Evolutionary conservation across 2,888 invertebrate species (phyloP), one percentile per base, ranked within the genome.

Genomic region (Melipona bicolor): DNA sequence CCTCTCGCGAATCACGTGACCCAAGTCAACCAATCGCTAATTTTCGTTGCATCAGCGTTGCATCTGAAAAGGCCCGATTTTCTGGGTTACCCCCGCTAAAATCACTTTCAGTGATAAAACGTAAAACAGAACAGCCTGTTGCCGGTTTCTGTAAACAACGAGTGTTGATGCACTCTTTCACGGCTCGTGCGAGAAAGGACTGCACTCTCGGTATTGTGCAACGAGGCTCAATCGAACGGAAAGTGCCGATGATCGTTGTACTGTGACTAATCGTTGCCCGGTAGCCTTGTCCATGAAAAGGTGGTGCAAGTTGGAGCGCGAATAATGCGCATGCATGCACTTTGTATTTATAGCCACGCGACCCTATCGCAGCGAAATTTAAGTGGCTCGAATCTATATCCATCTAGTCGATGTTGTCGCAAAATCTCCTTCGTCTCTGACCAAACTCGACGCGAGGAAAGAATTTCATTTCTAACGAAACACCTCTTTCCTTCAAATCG

Each of bases 251-350:
- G 84, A 77, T 77, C 84, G 73, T 27, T 72, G 71, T 79, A 77
- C 79, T 50, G 84, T 84, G 62, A 84, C 50, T 84, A 84, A 84
- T 84, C 76, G 70, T 72, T 70, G 56, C 56, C 65, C 43, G 75
- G 62, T 84, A 84, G 84, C 84, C 84, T 84, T 84, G 84, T 84
- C 83, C 84, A 84, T 84, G 84, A 84, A 84, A 84, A 84, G 84
- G 79, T 79, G 83, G 72, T 79, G 84, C 68, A 83, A 84, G 84
- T 76, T 79, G 83, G 83, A 84, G 83, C 81, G 83, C 83, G 75
- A 84, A 84, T 83, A 79, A 84, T 59, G 83, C 72, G 83, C 84
- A 75, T 83, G 75, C 75, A 84, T 84, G 84, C 83, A 84, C 69
- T 83, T 83, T 73, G 84, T 84, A 84, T 84, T 84, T 84, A 84